These are phyloP conservation scores for Callospermophilus lateralis DNA, from an alignment of 2,113 vertebrate species.

Conservation along the genomic window DNA sequence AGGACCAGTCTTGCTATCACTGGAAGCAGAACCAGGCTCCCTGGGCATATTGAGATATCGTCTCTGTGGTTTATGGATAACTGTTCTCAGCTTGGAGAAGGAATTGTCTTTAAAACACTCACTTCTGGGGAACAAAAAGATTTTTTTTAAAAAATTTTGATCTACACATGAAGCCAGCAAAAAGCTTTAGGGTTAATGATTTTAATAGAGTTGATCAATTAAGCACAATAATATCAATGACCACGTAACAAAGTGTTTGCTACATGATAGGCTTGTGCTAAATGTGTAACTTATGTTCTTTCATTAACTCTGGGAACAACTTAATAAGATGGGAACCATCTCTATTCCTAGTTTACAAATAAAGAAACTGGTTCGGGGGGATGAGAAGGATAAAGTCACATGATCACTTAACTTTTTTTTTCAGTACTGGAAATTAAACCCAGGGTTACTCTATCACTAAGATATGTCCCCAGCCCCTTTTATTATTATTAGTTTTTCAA, in stretches of 20 bases:
- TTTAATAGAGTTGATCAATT: neutral
- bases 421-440: no score
- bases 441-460: no score
- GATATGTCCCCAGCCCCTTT: no score
- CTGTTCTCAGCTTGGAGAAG: neutral
- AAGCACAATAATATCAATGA: neutral
- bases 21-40: neutral
- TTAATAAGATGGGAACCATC: neutral
- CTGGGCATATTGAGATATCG: neutral
- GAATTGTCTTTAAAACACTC: neutral
- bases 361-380: neutral
- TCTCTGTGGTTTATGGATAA: neutral
- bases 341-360: neutral
- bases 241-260: neutral
- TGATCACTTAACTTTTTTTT: neutral
- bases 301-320: neutral
- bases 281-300: neutral
- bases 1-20: neutral
- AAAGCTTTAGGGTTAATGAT: neutral
- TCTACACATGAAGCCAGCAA: neutral
- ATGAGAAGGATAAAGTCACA: neutral
- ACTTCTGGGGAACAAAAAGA: neutral
- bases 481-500: no score
- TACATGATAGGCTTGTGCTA: neutral
- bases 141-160: neutral